phyloP scores from a whole-genome alignment of 92 coral and sea anemone genomes.

The Isaurus tuberculatus region DNA sequence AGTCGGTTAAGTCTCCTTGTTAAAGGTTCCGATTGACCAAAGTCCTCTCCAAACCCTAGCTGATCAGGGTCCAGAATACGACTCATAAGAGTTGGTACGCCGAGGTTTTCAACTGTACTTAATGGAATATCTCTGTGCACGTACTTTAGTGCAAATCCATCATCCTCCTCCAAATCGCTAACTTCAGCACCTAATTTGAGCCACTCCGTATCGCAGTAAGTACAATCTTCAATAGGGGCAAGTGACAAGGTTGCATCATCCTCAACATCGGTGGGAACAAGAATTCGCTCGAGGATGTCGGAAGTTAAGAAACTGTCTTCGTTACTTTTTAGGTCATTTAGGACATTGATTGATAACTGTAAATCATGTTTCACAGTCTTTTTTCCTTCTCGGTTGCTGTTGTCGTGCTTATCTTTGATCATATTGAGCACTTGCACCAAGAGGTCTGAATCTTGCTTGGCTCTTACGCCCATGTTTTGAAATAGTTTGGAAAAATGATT shows the following conservation, averaged over 20 bases:
- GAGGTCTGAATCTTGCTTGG: conserved; percentile 48
- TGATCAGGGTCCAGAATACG: conserved; percentile 82
- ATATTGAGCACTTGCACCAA: conserved; percentile 61
- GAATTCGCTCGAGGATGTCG: conserved; percentile 26
- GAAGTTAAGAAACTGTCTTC: neutral
- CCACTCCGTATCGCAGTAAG: conserved; percentile 89
- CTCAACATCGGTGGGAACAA: conserved; percentile 66
- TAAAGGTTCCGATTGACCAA: conserved; percentile 84
- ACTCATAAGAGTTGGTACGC: conserved; percentile 76
- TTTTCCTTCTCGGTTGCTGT: neutral
- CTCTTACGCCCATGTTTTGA: conserved; percentile 63
- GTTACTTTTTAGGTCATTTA: conserved; percentile 62
- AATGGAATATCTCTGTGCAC: conserved; percentile 71
- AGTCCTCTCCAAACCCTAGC: conserved; percentile 79
- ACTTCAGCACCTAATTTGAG: conserved; percentile 62
- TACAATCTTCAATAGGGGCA: conserved; percentile 69
- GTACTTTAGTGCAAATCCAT: conserved; percentile 43
- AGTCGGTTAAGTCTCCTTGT: conserved; percentile 75
- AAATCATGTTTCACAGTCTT: conserved; percentile 66
- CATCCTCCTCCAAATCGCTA: conserved; percentile 69
- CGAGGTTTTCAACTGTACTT: conserved; percentile 68
- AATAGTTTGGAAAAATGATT: conserved; percentile 50
- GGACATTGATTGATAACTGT: conserved; percentile 69
- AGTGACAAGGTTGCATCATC: conserved; percentile 49
- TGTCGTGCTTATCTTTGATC: conserved; percentile 68